These are phyloP conservation scores for Achatina immaculata DNA, from an alignment of 1,140 invertebrate genomes.

Conservation along the genomic window DNA sequence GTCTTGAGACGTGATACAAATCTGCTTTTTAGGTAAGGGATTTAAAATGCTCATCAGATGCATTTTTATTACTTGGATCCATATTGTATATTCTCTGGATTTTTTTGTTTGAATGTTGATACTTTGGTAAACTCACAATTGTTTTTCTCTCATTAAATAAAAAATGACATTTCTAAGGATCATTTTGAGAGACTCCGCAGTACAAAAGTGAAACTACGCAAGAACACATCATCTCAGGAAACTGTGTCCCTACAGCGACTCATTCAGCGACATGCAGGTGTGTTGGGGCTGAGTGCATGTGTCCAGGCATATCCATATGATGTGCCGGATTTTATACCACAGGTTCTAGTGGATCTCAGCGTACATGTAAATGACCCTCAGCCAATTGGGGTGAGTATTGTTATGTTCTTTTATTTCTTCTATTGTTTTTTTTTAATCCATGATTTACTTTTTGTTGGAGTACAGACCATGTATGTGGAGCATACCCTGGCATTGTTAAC, in stretches of 20 bases:
- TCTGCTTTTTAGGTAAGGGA: too few species aligned
- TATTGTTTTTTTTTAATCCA: not conserved
- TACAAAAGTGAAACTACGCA: slow-evolving; percentile 59
- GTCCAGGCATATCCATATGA: slow-evolving; percentile 91
- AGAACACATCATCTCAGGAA: slow-evolving; percentile 43
- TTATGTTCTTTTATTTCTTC: not conserved
- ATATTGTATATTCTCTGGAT: too few species aligned
- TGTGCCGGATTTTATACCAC: slow-evolving; percentile 86
- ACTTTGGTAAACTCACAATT: slow-evolving; percentile 10
- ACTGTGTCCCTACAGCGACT: slow-evolving; percentile 65
- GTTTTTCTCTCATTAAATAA: not conserved
- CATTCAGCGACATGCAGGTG: slow-evolving; percentile 80
- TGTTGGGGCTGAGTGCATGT: slow-evolving; percentile 90
- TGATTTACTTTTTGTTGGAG: too few species aligned
- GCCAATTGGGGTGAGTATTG: slow-evolving; percentile 85
- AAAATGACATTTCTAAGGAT: slow-evolving; percentile 48
- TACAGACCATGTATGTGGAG: too few species aligned
- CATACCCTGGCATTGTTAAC: too few species aligned
- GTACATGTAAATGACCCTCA: slow-evolving; percentile 88
- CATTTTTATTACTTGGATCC: too few species aligned
- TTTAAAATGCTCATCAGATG: too few species aligned
- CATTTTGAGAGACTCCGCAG: slow-evolving; percentile 66
- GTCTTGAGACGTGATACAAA: too few species aligned
- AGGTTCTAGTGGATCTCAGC: slow-evolving; percentile 84
- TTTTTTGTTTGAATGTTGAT: not conserved